phyloP scores from a whole-genome alignment of 2,113 vertebrate genomes.

The Myiozetetes cayanensis region DNA sequence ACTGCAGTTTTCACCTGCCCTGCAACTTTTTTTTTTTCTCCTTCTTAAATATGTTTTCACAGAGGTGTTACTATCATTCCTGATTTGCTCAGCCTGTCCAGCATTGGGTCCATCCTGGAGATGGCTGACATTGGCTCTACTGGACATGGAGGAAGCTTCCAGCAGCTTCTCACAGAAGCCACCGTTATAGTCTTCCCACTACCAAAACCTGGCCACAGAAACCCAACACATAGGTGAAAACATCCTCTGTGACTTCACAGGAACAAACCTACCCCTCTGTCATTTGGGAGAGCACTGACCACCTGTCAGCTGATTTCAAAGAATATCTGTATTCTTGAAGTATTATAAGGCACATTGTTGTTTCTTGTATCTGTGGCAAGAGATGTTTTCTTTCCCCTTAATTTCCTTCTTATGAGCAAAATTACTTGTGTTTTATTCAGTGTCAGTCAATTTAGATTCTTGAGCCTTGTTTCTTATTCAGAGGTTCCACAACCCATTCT shows the following conservation, averaged over 20 bases:
- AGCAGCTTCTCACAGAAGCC: background rate
- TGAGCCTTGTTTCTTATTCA: background rate
- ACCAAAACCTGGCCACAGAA: background rate
- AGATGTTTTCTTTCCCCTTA: constrained; percentile 2
- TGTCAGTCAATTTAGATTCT: constrained; percentile 15
- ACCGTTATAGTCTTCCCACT: background rate
- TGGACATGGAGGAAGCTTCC: background rate
- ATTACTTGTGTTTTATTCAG: constrained; percentile 25
- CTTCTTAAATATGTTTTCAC: background rate
- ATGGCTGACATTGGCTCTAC: background rate
- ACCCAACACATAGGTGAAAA: background rate
- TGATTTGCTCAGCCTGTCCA: background rate
- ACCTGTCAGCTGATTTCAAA: background rate
- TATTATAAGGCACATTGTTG: background rate
- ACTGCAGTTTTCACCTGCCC: background rate
- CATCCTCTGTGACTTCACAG: background rate
- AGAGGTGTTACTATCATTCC: background rate
- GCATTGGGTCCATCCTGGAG: background rate
- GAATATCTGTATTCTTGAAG: background rate
- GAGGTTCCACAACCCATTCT: background rate
- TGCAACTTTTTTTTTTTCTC: background rate
- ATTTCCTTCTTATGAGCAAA: background rate
- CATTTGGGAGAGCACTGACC: background rate
- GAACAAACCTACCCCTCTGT: background rate
- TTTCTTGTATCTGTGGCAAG: background rate